Percentiles rank a stretch among this genome's conserved stretches.
These are phyloP conservation scores for Nephrotoma guestfalica DNA, from an alignment of 2,888 invertebrate genomes.

Conservation along the genomic window DNA sequence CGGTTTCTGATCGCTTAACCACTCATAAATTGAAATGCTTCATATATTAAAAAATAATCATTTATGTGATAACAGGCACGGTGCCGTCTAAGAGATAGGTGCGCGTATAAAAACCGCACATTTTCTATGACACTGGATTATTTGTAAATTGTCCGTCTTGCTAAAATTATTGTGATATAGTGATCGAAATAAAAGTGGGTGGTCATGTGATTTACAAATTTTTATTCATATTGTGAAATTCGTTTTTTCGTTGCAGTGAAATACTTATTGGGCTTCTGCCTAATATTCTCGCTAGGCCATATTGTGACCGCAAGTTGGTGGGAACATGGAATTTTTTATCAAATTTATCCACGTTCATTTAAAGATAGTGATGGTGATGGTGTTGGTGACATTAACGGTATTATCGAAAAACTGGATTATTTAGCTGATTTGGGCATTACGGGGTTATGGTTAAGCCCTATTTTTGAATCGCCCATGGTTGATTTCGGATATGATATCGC, in stretches of 20 bases:
- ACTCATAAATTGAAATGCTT: too few relatives aligned
- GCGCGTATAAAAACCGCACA: neutral
- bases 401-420: conserved; percentile 38
- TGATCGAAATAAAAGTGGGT: neutral
- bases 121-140: neutral
- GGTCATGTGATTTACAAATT: neutral
- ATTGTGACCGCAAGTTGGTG: conserved; percentile 18
- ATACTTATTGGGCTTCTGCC: neutral
- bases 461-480: conserved; percentile 45
- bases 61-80: too few relatives aligned
- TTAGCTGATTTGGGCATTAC: conserved; percentile 38
- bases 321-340: conserved; percentile 44
- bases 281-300: neutral
- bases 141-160: neutral
- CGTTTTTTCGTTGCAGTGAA: neutral
- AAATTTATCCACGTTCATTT: conserved; percentile 67
- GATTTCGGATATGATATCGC: conserved; percentile 53
- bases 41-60: too few relatives aligned
- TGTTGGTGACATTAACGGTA: conserved; percentile 41
- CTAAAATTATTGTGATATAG: neutral
- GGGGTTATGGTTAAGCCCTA: conserved; percentile 47
- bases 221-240: conserved; percentile 10
- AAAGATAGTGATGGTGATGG: conserved; percentile 66
- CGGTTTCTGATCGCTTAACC: too few relatives aligned
- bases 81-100: too few relatives aligned